A percentile compares a stretch with the other conserved stretches of the same genome.
These are phyloP conservation scores for Amblyteles armatorius DNA, from an alignment of 2,888 invertebrate species.

Conservation along the genomic window DNA sequence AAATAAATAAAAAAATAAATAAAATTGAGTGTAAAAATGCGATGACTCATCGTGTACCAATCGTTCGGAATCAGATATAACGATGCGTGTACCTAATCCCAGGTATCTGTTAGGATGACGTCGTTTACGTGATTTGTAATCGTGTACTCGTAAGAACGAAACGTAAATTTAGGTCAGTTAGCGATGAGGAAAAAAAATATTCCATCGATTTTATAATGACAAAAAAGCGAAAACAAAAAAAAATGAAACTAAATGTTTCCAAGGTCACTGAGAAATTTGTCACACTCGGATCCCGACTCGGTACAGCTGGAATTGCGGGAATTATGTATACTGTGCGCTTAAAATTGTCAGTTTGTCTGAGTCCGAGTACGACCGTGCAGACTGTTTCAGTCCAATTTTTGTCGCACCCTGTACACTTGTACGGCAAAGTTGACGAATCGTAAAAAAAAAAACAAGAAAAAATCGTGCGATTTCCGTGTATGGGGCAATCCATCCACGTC, in stretches of 20 bases:
- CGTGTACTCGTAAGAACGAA: conserved; percentile 63
- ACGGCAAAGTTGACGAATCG: neutral
- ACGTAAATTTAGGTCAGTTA: conserved; percentile 36
- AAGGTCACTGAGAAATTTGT: conserved; percentile 23
- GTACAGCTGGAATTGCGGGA: neutral
- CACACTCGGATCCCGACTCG: conserved; percentile 2
- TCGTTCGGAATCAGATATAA: conserved; percentile 42
- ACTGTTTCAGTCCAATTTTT: neutral
- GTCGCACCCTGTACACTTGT: neutral
- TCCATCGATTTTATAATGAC: conserved; percentile 30
- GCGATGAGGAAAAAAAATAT: conserved; percentile 31
- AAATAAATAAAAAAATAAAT: neutral
- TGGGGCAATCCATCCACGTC: conserved; percentile 6
- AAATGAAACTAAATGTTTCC: conserved; percentile 22
- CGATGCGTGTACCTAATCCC: conserved; percentile 49
- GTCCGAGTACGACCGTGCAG: neutral
- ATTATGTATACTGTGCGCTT: neutral
- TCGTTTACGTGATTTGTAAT: conserved; percentile 58
- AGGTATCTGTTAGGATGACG: conserved; percentile 50
- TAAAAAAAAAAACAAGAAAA: neutral
- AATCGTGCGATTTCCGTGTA: conserved; percentile 1
- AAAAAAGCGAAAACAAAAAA: neutral
- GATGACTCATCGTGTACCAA: conserved; percentile 41
- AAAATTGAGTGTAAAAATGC: conserved; percentile 13
- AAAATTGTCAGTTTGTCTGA: neutral